phyloP scores from a whole-genome alignment of 2,113 vertebrate genomes.

The Otis tarda region DNA sequence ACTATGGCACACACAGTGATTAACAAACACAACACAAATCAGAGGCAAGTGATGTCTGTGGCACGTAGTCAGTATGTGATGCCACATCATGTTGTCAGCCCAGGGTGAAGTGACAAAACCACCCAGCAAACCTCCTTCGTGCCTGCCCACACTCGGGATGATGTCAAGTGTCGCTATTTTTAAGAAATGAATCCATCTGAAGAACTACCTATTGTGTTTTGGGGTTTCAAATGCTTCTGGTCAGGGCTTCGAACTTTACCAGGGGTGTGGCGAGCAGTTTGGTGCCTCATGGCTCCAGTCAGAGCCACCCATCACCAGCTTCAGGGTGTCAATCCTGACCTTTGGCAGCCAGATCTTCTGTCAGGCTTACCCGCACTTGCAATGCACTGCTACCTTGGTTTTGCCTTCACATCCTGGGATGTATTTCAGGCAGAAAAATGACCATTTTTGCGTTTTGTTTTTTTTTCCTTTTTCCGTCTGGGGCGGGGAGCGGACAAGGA shows the following conservation, averaged over 20 bases:
- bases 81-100: accelerated
- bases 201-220: accelerated
- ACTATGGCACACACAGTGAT: not conserved
- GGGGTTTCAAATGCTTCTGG: not conserved
- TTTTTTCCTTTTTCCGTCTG: not conserved
- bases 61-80: accelerated
- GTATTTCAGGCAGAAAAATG: accelerated
- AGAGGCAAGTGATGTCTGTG: accelerated
- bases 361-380: accelerated
- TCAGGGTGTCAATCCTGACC: accelerated
- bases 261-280: accelerated
- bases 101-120: not conserved
- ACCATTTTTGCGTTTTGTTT: not conserved
- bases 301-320: not conserved
- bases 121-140: accelerated
- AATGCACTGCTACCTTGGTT: not conserved
- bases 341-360: not conserved
- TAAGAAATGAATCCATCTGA: accelerated
- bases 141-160: accelerated
- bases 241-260: not conserved
- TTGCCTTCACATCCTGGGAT: not conserved
- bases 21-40: not conserved
- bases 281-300: accelerated
- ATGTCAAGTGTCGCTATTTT: not conserved
- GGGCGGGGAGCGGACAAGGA: too few species aligned